These are phyloP conservation scores for Denticeps clupeoides DNA, from an alignment of 2,797 vertebrate genomes.

Conservation along the genomic window DNA sequence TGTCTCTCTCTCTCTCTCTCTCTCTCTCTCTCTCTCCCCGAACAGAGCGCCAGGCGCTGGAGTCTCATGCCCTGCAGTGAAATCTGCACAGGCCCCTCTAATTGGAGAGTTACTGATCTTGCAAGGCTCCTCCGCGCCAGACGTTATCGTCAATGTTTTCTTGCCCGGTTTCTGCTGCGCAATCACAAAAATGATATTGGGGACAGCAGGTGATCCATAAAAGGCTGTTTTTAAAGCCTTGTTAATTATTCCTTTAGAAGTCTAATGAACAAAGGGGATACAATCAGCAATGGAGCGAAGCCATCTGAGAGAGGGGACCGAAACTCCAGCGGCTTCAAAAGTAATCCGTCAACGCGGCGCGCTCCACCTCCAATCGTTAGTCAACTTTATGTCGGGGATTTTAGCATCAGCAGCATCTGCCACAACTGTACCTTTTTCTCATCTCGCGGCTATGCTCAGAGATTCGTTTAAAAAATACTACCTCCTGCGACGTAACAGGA, in stretches of 20 bases:
- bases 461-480: constrained; percentile 4
- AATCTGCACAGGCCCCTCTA: constrained; percentile 47
- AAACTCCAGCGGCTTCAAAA: constrained; percentile 39
- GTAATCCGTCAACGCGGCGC: constrained; percentile 38
- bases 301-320: constrained; percentile 42
- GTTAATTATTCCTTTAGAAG: constrained; percentile 73
- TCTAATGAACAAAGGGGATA: constrained; percentile 67
- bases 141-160: constrained; percentile 61
- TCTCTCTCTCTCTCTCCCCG: no score
- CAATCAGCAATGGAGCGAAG: constrained; percentile 50
- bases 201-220: constrained; percentile 78
- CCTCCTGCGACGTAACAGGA: not conserved
- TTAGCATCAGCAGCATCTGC: constrained; percentile 10
- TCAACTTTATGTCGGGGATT: constrained; percentile 17
- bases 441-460: not conserved
- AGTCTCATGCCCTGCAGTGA: constrained; percentile 32
- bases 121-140: constrained; percentile 63
- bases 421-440: not conserved
- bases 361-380: constrained; percentile 7
- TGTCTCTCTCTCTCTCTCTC: no score
- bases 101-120: constrained; percentile 69
- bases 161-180: constrained; percentile 63
- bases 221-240: constrained; percentile 71
- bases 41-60: not conserved
- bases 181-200: constrained; percentile 71